phyloP scores from a whole-genome alignment of 1,140 invertebrate species.

The Diachasmimorpha longicaudata region DNA sequence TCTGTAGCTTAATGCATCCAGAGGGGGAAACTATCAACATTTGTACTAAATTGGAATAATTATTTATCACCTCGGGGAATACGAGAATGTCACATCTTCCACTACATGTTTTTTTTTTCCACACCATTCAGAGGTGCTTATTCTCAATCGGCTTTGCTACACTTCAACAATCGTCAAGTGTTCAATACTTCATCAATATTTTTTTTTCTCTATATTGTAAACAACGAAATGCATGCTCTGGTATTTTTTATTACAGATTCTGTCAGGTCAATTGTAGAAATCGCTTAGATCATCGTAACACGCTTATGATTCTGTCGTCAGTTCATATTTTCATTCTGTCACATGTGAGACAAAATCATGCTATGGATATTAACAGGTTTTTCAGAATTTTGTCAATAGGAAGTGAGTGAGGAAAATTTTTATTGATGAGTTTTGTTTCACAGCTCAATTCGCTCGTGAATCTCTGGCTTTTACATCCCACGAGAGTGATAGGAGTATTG shows the following conservation, averaged over 20 bases:
- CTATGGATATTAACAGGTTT: neutral
- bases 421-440: neutral
- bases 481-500: neutral
- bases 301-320: neutral
- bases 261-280: neutral
- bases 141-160: neutral
- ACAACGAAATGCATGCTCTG: neutral
- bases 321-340: neutral
- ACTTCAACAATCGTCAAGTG: neutral
- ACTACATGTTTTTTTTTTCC: neutral
- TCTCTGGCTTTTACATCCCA: neutral
- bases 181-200: neutral
- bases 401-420: neutral
- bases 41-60: neutral
- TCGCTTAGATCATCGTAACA: neutral
- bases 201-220: neutral
- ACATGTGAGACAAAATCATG: neutral
- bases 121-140: neutral
- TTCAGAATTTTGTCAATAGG: too few species aligned
- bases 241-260: neutral
- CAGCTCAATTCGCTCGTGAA: neutral
- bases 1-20: constrained; percentile 25
- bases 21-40: neutral
- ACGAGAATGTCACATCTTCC: neutral
- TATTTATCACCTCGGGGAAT: neutral